These are phyloP conservation scores for Urocolius indicus DNA, from an alignment of 2,113 vertebrate genomes.

Conservation along the genomic window DNA sequence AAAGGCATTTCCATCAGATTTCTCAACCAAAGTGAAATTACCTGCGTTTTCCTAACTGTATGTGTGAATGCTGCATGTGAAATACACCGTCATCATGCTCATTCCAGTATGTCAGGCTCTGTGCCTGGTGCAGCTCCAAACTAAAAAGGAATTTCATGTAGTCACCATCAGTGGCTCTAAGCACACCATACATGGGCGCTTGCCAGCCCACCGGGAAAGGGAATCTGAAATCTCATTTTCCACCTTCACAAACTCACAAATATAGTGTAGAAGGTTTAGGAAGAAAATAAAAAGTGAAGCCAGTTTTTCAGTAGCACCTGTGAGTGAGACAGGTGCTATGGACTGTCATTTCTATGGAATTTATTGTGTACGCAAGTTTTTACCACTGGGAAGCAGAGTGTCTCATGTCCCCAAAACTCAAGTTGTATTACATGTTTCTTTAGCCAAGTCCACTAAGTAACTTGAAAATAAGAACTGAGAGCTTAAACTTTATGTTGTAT, in stretches of 20 bases:
- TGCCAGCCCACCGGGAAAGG: background rate
- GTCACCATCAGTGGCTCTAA: background rate
- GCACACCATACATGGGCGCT: background rate
- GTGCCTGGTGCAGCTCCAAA: background rate
- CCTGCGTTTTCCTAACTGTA: background rate
- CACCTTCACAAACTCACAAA: background rate
- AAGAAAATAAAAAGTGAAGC: background rate
- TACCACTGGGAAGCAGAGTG: background rate
- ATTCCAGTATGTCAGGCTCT: background rate
- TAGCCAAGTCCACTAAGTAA: slow-evolving; percentile 2
- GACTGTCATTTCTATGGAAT: background rate
- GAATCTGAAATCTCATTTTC: background rate
- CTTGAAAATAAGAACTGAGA: slow-evolving; percentile 4
- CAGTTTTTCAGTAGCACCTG: background rate
- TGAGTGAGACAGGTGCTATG: background rate
- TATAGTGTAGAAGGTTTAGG: background rate
- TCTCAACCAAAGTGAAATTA: background rate
- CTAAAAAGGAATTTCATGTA: background rate
- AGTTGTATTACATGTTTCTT: background rate
- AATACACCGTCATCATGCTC: background rate
- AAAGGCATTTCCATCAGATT: background rate
- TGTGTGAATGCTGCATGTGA: background rate
- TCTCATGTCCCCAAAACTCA: background rate
- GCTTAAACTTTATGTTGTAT: background rate
- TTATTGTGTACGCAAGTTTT: background rate